Percentiles rank a stretch among this genome's conserved stretches.
These are phyloP conservation scores for Dinothrombium tinctorium DNA, from an alignment of 1,140 invertebrate species.

Conservation along the genomic window DNA sequence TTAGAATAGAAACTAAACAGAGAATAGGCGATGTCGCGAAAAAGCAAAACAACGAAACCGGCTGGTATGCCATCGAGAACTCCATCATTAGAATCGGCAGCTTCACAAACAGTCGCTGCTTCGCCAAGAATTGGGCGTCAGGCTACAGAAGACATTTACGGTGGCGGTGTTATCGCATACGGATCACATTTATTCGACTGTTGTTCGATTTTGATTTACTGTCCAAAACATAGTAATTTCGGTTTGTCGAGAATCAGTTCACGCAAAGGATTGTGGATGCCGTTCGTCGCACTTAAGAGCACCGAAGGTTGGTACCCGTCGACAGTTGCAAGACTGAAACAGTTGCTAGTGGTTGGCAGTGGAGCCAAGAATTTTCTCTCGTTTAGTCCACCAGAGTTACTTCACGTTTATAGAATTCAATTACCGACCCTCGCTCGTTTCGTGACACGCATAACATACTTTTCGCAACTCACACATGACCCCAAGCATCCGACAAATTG, in stretches of 20 bases:
- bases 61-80: too few species aligned
- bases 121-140: too few species aligned
- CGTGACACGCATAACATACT: conserved; percentile 7
- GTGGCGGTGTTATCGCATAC: too few species aligned
- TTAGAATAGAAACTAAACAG: too few species aligned
- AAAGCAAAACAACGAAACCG: too few species aligned
- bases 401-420: conserved; percentile 10
- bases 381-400: conserved; percentile 5
- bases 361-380: neutral
- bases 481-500: neutral
- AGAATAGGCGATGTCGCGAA: too few species aligned
- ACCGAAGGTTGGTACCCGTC: conserved; percentile 1
- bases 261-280: conserved; percentile 1
- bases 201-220: conserved; percentile 9
- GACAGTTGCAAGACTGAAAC: neutral
- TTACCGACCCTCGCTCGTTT: conserved; percentile 8
- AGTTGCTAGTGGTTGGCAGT: neutral
- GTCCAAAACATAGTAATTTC: conserved; percentile 8
- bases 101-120: too few species aligned
- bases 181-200: conserved; percentile 8
- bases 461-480: conserved; percentile 4
- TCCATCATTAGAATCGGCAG: too few species aligned
- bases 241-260: neutral
- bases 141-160: too few species aligned
- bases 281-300: neutral